These are phyloP conservation scores for Genyomyrus donnyi DNA, from an alignment of 2,113 vertebrate genomes.

Conservation along the genomic window DNA sequence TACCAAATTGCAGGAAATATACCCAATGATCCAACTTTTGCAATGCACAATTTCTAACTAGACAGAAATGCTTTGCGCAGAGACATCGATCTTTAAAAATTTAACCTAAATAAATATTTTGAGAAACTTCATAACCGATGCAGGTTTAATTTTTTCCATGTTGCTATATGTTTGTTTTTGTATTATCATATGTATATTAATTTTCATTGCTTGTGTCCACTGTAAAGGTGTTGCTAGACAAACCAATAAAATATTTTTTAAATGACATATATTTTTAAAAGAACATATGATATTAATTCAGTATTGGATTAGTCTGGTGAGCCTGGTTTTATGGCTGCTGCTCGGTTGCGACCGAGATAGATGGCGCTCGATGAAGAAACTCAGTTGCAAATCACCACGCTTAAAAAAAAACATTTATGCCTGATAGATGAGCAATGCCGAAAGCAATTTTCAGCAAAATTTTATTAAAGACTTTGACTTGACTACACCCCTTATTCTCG, in stretches of 20 bases:
- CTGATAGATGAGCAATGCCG: slow-evolving; percentile 33
- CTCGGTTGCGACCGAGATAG: neutral
- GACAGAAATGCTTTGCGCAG: neutral
- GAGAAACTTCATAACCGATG: neutral
- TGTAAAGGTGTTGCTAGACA: slow-evolving; percentile 50
- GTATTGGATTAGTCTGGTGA: neutral
- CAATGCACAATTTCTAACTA: neutral
- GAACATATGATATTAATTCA: neutral
- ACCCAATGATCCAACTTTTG: neutral
- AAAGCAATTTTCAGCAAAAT: slow-evolving; percentile 37
- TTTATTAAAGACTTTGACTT: neutral
- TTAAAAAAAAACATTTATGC: neutral
- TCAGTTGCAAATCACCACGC: neutral
- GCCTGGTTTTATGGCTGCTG: neutral
- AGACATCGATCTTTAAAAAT: neutral
- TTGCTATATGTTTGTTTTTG: slow-evolving; percentile 30
- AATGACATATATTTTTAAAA: neutral
- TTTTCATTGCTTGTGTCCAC: slow-evolving; percentile 58
- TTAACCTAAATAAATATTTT: neutral
- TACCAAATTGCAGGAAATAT: neutral
- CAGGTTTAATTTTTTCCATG: neutral
- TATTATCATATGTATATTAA: slow-evolving; percentile 47
- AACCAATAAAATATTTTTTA: slow-evolving; percentile 49
- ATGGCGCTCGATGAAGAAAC: neutral
- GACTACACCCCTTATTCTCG: neutral